Evolutionary conservation across 2,797 vertebrate species (phyloP).

Genomic region (Labeo calbasu): DNA sequence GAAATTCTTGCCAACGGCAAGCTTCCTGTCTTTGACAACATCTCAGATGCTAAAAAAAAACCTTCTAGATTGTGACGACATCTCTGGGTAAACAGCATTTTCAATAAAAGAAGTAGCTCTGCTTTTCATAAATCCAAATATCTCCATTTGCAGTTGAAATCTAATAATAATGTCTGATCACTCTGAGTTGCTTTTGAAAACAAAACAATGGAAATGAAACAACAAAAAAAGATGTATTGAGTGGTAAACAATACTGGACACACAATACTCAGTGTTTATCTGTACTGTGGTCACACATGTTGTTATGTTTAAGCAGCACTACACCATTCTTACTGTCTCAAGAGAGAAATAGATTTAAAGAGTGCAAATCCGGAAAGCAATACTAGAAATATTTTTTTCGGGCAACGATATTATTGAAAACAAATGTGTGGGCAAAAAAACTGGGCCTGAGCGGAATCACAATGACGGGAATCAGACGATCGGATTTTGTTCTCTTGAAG

Average conservation of each 20-base stretch:
- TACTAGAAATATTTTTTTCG: constrained; percentile 12
- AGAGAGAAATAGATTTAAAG: constrained; percentile 16
- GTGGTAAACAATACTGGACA: constrained; percentile 51
- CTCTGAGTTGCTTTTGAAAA: constrained; percentile 19
- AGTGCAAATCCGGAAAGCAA: constrained; percentile 16
- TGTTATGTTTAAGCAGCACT: constrained; percentile 27
- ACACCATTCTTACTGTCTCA: not conserved
- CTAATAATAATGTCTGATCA: constrained; percentile 28
- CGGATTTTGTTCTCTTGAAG: constrained; percentile 32
- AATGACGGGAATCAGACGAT: constrained; percentile 17
- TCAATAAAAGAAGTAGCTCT: constrained; percentile 23
- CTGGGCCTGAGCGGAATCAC: constrained; percentile 6
- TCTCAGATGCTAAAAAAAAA: constrained; percentile 48
- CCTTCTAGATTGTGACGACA: constrained; percentile 39
- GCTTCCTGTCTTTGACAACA: constrained; percentile 53
- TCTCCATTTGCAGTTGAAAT: constrained; percentile 47
- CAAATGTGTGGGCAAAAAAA: constrained; percentile 46
- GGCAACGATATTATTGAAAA: constrained; percentile 50
- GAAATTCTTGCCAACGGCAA: constrained; percentile 52
- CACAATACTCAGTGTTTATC: constrained; percentile 47
- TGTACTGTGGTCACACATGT: constrained; percentile 33
- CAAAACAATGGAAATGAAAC: constrained; percentile 11
- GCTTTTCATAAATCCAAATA: constrained; percentile 40
- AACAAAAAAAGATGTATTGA: constrained; percentile 30
- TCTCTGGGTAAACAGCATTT: constrained; percentile 36